phyloP scores from a whole-genome alignment of 2,888 invertebrate genomes.

The Eristalis intricaria region DNA sequence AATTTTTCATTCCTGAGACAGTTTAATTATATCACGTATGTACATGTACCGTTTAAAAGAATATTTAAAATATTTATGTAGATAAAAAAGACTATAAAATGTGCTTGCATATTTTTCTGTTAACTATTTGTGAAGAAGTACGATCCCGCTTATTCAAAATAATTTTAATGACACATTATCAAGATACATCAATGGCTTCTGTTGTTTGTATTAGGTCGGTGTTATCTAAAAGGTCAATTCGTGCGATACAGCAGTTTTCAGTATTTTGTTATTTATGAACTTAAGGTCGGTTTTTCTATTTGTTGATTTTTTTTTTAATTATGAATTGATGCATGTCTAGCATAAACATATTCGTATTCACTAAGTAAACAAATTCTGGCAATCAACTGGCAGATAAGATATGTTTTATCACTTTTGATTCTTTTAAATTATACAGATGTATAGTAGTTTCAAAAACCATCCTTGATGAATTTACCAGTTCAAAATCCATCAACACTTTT shows the following conservation, averaged over 20 bases:
- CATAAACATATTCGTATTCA: background rate
- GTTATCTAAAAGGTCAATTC: background rate
- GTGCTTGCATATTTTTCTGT: too few species aligned
- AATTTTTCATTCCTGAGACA: too few species aligned
- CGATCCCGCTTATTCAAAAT: background rate
- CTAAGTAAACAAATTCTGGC: background rate
- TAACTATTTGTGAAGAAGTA: background rate
- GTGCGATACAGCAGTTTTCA: background rate
- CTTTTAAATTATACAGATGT: background rate
- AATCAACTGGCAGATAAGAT: background rate
- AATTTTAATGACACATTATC: too few species aligned
- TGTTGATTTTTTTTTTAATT: background rate
- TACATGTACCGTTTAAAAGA: too few species aligned
- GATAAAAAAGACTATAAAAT: too few species aligned
- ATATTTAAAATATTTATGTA: too few species aligned
- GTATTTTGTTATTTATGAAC: background rate
- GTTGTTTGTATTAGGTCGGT: background rate
- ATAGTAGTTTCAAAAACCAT: background rate
- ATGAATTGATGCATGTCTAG: too few species aligned
- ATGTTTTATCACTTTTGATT: background rate
- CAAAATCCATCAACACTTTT: too few species aligned
- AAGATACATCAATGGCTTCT: background rate
- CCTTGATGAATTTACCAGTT: background rate
- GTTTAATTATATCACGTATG: too few species aligned
- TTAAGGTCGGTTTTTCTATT: background rate